Base-by-base conservation (phyloP, 2,113 vertebrate genomes). In the Ciconia maguari region DNA sequence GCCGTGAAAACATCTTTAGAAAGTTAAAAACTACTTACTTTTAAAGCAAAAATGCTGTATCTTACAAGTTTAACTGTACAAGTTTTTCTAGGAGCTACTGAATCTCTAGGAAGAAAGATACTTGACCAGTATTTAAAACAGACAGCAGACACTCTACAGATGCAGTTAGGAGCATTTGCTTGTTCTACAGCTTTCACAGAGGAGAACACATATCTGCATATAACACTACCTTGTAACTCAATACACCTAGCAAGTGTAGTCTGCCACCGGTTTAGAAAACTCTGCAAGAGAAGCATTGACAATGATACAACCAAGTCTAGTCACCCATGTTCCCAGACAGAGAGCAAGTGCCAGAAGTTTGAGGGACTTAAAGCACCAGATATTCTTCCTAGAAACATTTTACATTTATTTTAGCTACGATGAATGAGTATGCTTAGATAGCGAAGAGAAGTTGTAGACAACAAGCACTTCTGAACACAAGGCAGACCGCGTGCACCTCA, bases 61-160 rank as follows among this genome's bases (percentile, higher is more conserved):
- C 66, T 76, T 24, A 69, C 54, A 90, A 75, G 46, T 29, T 76
- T 89, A 97, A 97, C 79, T 94, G 74, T 72, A 65, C 7, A 82
- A 54, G 48, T 96, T 88, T 86, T 89, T 90, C 89, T 90, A 96
- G 54, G 87, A 97, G 90, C 90, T 97, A 93, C 61, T 78, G 81
- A 90, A 95, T 94, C 91, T 25, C 46, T 76, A 82, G 75, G 91
- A 97, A 70, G 52, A 96, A 97, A 97, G 91, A 96, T 46, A 93
- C 71, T 94, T 95, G 79, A 87, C 75, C 85, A 93, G 75, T 24
- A 87, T 30, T 60, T 36, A 68, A 93, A 92, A 58, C 34, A 90
- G 79, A 86, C 54, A 95, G 83, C 49, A 69, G 20, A 48, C 12
- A 74, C 77, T 57, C 87, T 95, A 89, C 58, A 97, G 87, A 97